Base-by-base conservation (phyloP, 2,113 vertebrate genomes). In the Heptranchias perlo region DNA sequence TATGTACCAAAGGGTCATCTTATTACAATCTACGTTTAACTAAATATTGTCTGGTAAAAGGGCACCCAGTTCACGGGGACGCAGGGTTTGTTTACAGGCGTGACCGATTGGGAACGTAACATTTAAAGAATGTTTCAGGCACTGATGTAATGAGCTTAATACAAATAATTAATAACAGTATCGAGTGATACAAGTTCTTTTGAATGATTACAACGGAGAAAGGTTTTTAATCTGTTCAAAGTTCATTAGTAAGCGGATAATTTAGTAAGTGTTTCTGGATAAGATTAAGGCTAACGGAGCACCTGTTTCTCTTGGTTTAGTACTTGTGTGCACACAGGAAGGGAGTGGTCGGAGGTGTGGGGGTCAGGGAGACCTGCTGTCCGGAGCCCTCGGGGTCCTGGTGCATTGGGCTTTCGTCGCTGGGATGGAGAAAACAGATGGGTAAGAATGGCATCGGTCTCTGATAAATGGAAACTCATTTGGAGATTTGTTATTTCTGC, bases 321-420 rank as follows among this genome's bases (percentile, higher is more conserved):
- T 99, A 62, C 97, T 99, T 0, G 97, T 97, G 0, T 99, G 99
- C 97, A 98, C 97, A 69, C 97, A 97, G 0, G 98, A 98, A 97
- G 99, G 99, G 96, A 99, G 99, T 96, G 97, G 98, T 96, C 98
- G 99, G 95, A 97, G 99, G 96, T 99, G 99, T 54, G 99, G 99
- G 0, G 99, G 99, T 64, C 99, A 99, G 96, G 99, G 99, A 0
- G 99, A 99, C 96, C 98, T 99, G 78, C 98, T 99, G 0, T 98
- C 99, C 0, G 99, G 99, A 49, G 98, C 99, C 82, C 97, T 99
- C 91, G 99, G 99, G 21, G 98, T 98, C 96, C 96, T 99, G 95
- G 98, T 98, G 0, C 99, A 99, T 97, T 99, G 99, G 99, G 99
- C 99, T 0, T 98, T 99, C 95, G 97, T 97, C 58, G 98, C 98